These are phyloP conservation scores for Pogona vitticeps DNA, from an alignment of 2,113 vertebrate genomes.

Conservation along the genomic window DNA sequence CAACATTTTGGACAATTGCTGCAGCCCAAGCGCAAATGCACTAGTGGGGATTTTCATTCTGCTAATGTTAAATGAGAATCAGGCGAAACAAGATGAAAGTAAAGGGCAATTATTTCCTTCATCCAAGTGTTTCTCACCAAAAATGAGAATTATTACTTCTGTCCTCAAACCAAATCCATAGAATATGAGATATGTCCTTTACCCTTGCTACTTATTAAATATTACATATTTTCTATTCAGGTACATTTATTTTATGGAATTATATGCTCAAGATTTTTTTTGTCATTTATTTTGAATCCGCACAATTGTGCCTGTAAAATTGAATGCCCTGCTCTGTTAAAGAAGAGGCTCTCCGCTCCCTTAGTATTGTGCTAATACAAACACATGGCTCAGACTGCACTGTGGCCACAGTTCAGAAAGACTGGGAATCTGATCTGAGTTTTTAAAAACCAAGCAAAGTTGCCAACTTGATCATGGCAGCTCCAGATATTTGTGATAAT, in stretches of 20 bases:
- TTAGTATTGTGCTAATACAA: background rate
- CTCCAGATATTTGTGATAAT: conserved; percentile 41
- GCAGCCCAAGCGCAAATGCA: no score
- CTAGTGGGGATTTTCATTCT: no score
- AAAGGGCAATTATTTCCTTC: background rate
- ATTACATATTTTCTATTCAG: background rate
- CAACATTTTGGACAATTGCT: no score
- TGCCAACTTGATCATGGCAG: conserved; percentile 25
- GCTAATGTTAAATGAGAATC: no score
- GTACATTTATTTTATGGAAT: background rate
- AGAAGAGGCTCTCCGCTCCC: background rate
- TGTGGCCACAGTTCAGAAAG: background rate
- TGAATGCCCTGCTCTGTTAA: background rate
- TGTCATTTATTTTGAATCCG: background rate
- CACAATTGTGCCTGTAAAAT: background rate
- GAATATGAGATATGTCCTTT: no score
- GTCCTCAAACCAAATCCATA: background rate
- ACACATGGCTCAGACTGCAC: background rate
- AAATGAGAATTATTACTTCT: background rate
- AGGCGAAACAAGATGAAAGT: background rate
- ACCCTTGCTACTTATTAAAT: no score
- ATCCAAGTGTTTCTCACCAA: background rate
- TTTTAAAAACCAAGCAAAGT: conserved; percentile 1
- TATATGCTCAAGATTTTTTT: background rate
- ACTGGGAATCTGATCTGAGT: background rate